These are phyloP conservation scores for Ammospiza caudacuta DNA, from an alignment of 2,113 vertebrate species.

Conservation along the genomic window DNA sequence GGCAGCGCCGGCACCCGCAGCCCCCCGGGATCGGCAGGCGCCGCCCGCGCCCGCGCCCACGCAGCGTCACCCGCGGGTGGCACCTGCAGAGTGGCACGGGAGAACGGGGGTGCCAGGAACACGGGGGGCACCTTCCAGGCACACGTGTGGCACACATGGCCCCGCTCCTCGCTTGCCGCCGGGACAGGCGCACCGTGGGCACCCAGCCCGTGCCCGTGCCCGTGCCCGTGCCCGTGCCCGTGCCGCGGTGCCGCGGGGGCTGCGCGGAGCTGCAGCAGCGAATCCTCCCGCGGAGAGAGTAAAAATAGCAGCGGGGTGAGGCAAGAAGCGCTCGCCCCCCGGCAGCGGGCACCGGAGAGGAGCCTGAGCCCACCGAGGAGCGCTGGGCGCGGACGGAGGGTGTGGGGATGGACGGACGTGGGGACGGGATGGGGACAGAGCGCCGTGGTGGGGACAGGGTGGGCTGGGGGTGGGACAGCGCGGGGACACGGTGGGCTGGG, in stretches of 20 bases:
- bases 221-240: background rate
- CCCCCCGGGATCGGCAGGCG: slow-evolving; percentile 13
- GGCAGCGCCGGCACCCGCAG: slow-evolving; percentile 40
- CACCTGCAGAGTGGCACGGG: background rate
- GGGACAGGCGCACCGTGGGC: background rate
- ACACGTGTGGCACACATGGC: background rate
- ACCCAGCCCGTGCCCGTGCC: background rate
- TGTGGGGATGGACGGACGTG: too few species aligned
- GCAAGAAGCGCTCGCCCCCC: slow-evolving; percentile 69
- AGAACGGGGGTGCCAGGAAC: background rate
- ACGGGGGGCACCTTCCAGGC: background rate
- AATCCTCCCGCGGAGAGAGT: slow-evolving; percentile 48
- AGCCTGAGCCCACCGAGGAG: background rate
- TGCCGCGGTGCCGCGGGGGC: slow-evolving; percentile 24
- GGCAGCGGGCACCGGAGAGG: background rate
- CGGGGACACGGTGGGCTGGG: too few species aligned
- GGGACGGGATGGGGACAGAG: background rate
- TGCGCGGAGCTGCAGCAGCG: slow-evolving; percentile 24
- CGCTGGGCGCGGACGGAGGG: background rate
- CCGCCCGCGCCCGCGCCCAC: background rate
- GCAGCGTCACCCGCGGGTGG: background rate
- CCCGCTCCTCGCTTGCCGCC: background rate
- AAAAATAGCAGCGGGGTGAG: slow-evolving; percentile 79
- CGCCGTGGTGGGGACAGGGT: background rate
- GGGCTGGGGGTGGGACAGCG: background rate